These are phyloP conservation scores for Danionella cerebrum DNA, from an alignment of 2,113 vertebrate species.

Conservation along the genomic window DNA sequence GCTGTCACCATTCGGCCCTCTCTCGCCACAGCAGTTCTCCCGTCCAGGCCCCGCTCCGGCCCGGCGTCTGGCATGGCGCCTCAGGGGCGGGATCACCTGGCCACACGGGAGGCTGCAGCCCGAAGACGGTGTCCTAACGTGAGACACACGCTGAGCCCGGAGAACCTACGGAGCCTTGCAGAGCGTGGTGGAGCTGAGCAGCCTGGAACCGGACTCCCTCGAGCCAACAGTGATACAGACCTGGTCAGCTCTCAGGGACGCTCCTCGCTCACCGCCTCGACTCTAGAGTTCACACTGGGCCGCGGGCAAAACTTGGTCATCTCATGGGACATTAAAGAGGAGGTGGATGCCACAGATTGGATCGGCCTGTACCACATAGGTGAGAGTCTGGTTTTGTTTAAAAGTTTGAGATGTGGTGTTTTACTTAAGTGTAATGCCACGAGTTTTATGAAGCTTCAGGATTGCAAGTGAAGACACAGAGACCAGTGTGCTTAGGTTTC, in stretches of 20 bases:
- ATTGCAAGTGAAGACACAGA: no score
- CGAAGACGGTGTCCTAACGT: slow-evolving; percentile 85
- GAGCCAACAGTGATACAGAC: slow-evolving; percentile 96
- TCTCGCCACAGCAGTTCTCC: slow-evolving; percentile 67
- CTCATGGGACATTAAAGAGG: slow-evolving; percentile 98
- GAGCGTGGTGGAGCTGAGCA: slow-evolving; percentile 66
- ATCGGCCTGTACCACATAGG: slow-evolving; percentile 98
- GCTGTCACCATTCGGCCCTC: slow-evolving; percentile 63
- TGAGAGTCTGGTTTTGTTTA: slow-evolving; percentile 51
- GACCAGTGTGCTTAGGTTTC: no score
- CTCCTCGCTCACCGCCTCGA: slow-evolving; percentile 90
- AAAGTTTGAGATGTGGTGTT: no score
- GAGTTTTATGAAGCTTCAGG: no score
- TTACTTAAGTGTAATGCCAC: no score
- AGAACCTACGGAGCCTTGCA: slow-evolving; percentile 86
- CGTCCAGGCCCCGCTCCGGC: slow-evolving; percentile 62
- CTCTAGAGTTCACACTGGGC: slow-evolving; percentile 84
- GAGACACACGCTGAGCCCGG: slow-evolving; percentile 88
- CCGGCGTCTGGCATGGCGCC: slow-evolving; percentile 53
- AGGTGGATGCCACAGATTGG: slow-evolving; percentile 97
- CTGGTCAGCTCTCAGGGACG: slow-evolving; percentile 91
- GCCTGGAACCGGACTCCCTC: slow-evolving; percentile 66
- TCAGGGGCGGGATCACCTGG: slow-evolving; percentile 58
- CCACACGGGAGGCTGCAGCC: slow-evolving; percentile 82
- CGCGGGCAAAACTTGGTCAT: slow-evolving; percentile 92